A percentile compares a stretch with the other conserved stretches of the same genome.
Conservation (phyloP, 2,113 vertebrate species). For the Callithrix jacchus region DNA sequence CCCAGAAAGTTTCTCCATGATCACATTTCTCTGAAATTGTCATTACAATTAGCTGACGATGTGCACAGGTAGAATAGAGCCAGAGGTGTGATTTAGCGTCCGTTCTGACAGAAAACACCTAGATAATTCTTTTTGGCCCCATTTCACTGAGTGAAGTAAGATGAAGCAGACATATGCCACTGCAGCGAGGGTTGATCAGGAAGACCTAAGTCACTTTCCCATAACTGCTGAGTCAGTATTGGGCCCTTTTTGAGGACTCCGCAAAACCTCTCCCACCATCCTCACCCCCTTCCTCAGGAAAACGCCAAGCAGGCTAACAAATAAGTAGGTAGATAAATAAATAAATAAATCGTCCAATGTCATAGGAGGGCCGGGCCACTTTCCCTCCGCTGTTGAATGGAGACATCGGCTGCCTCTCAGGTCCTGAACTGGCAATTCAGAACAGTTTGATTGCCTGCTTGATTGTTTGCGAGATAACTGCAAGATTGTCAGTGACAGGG, state of each 20-base stretch:
- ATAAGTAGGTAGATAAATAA: constrained; percentile 36
- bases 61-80: background rate
- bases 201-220: background rate
- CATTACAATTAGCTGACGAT: background rate
- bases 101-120: background rate
- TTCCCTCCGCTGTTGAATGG: constrained; percentile 73
- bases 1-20: constrained; percentile 18
- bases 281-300: background rate
- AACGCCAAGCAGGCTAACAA: constrained; percentile 26
- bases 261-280: background rate
- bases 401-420: constrained; percentile 79
- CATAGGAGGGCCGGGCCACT: constrained; percentile 45
- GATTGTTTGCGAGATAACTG: constrained; percentile 89
- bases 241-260: background rate
- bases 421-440: constrained; percentile 86
- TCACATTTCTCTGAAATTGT: constrained; percentile 37
- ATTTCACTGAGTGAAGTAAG: background rate
- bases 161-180: background rate
- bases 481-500: constrained; percentile 88
- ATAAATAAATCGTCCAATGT: constrained; percentile 57
- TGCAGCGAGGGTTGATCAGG: rapidly evolving
- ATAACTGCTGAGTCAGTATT: background rate
- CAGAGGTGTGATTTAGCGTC: background rate
- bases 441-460: constrained; percentile 87
- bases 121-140: background rate